Base-by-base conservation (phyloP, 2,888 invertebrate species). In the Lepetodrilus schrolli region DNA sequence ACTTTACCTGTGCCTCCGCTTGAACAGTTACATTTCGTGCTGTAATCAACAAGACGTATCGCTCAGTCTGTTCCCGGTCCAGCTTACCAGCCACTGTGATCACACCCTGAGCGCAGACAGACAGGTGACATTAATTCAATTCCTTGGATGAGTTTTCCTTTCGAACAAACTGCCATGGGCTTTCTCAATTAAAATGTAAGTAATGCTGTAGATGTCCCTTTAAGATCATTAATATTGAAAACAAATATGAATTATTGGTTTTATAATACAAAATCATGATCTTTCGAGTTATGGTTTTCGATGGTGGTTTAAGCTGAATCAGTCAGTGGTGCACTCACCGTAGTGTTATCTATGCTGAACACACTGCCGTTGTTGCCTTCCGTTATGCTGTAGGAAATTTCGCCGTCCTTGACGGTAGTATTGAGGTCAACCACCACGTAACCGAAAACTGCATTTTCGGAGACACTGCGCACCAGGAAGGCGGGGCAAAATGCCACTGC, bases 361-460 rank as follows among this genome's bases (percentile, higher is more conserved):
- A 26, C 36, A n/a, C 34, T 13, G 4, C 13, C 5, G 3, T 20
- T n/a, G 13, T 68, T 47, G 26, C 43, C 75, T 20, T n/a, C 13
- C n/a, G 36, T 65, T 37, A 77, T 73, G 37, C 37, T 58, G 30
- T 74, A 79, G 2, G 26, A 23, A 8, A 77, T 23, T 20, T 50
- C 80, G 1, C 80, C 78, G 10, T 86, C 81, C 71, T 93, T 92
- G 13, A 94, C 94, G 0, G 94, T 94, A 0, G 95, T 93, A 86
- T 96, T 96, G 1, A 96, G 89, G 69, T 94, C 94, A 8, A 96
- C 92, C 3, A 96, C 90, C 86, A 94, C 93, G 4, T 94, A 90
- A 0, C 96, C 96, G 0, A 94, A 93, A 13, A 93, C 93, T 26
- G 94, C 94, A 86, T 96, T 96, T 90, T 80, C 80, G 70, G 48